Evolutionary conservation across 2,797 vertebrate genomes (phyloP), one percentile per base, ranked within the genome.

Genomic region (Acrossocheilus fasciatus): DNA sequence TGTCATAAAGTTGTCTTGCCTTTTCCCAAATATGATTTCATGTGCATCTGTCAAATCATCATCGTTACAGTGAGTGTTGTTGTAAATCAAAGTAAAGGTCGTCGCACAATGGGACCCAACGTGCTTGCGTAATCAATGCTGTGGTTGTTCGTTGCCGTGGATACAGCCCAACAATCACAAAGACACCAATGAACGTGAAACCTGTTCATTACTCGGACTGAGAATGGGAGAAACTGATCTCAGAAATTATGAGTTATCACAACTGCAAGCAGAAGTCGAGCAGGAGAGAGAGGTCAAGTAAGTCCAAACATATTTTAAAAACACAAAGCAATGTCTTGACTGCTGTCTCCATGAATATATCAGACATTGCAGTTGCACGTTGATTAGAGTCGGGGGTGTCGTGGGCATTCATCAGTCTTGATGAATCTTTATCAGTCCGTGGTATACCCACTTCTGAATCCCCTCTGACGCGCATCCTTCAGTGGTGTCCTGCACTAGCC

Each of bases 251-350:
- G 93, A 93, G 9, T 4, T 91, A 76, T 15, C 85, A 0, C 92
- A 90, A 0, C 90, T 96, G 62, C 92, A 88, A 83, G 84, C 89
- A 0, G 94, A 96, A 30, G 88, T 95, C 0, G 89, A 93, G 17
- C 92, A 95, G 3, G 95, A 95, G 87, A 92, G 59, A 34, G 93
- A 95, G n/a, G 86, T 91, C 0, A 95, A 90, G 95, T 96, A 88
- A 93, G 95, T 93, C 41, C 5, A 41, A 26, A 2, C 20, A 9
- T 23, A 7, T 57, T 57, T 54, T 18, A 52, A 52, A 52, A 52
- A 52, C 47, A 50, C 43, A 45, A 12, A 14, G 45, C 45, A 4
- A 47, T 47, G 47, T 4, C 15, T 50, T 50, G 50, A 52, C 15
- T 6, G 15, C 15, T 17, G 50, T 52, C 43, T 2, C 43, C 50